Conservation (phyloP, 1,140 invertebrate genomes). For the Cotesia chilonis region DNA sequence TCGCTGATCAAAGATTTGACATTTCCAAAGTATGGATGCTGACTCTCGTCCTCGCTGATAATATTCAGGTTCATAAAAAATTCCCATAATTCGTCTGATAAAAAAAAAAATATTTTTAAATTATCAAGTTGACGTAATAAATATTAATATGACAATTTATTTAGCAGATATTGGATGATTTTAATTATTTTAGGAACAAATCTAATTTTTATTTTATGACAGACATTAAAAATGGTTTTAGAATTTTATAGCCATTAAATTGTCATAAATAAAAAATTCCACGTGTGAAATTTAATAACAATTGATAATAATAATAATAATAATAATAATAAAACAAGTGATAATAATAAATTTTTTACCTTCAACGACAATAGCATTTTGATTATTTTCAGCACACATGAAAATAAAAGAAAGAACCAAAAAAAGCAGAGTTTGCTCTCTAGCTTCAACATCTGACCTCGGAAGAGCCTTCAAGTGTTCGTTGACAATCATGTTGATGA, state of each 20-base stretch:
- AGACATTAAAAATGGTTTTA: too few relatives aligned
- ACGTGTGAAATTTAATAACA: too few relatives aligned
- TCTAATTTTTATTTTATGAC: too few relatives aligned
- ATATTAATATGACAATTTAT: too few relatives aligned
- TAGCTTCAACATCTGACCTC: background rate
- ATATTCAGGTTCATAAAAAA: background rate
- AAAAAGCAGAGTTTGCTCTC: background rate
- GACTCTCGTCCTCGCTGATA: background rate
- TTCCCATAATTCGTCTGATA: background rate
- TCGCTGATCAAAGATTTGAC: background rate
- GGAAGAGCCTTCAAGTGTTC: background rate
- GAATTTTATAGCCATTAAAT: too few relatives aligned
- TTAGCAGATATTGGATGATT: too few relatives aligned
- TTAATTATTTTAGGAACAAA: too few relatives aligned
- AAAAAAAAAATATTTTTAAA: background rate
- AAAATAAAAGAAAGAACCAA: background rate
- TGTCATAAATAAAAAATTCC: too few relatives aligned
- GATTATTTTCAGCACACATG: background rate
- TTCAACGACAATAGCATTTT: background rate
- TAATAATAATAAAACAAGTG: background rate
- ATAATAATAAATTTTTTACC: background rate
- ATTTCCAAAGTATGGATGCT: slow-evolving; percentile 4
- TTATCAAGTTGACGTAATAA: too few relatives aligned
- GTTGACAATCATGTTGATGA: background rate
- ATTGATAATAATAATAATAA: background rate